These are phyloP conservation scores for Podocnemis expansa DNA, from an alignment of 2,113 vertebrate genomes.

Conservation along the genomic window DNA sequence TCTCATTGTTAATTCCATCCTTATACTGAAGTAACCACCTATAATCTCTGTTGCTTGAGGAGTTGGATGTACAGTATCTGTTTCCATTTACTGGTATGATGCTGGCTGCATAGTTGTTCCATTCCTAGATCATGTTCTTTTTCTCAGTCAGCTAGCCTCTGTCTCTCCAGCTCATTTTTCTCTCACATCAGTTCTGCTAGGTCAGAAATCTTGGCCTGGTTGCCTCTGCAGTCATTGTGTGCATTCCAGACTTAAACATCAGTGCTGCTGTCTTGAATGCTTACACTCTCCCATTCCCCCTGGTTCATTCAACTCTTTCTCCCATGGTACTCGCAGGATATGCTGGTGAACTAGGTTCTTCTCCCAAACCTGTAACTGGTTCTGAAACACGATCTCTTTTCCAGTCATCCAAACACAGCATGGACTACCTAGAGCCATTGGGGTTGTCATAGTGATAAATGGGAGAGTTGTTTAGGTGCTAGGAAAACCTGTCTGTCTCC, in stretches of 20 bases:
- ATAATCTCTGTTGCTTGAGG: not conserved
- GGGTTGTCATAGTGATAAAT: too few relatives aligned
- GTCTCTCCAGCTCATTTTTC: not conserved
- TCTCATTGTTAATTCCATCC: not conserved
- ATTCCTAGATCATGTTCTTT: not conserved
- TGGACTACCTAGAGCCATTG: too few relatives aligned
- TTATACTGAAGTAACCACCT: not conserved
- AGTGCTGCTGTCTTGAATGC: accelerated
- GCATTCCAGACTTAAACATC: accelerated
- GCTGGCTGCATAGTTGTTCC: not conserved
- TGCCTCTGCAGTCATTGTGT: not conserved
- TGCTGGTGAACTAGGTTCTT: not conserved
- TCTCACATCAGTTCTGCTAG: not conserved
- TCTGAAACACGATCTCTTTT: not conserved
- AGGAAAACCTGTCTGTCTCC: too few relatives aligned
- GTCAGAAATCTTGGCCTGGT: not conserved
- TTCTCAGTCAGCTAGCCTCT: not conserved
- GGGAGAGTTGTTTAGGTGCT: too few relatives aligned
- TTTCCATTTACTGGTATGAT: not conserved
- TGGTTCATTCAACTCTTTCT: not conserved
- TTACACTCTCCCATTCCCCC: not conserved
- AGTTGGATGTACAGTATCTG: not conserved
- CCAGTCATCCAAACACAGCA: not conserved
- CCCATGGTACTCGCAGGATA: accelerated
- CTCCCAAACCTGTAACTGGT: not conserved